Evolutionary conservation across 1,140 invertebrate genomes (phyloP), one percentile per base, ranked within the genome.

Genomic region (Drosophila bipectinata): DNA sequence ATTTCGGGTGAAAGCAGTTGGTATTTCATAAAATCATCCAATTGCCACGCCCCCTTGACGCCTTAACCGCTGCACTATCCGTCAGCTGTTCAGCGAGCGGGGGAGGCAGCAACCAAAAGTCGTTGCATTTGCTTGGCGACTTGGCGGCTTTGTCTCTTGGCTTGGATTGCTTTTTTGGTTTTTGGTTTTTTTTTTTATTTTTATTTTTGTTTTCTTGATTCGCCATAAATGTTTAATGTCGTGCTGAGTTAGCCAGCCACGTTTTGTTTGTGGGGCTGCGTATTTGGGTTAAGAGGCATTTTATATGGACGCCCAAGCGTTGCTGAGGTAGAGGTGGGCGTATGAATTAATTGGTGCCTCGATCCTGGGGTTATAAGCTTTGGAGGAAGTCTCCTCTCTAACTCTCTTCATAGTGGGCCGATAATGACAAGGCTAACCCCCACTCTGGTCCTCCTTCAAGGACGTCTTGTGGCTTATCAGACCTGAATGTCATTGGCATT

Each of bases 261-360:
- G 81, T 76, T 84, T 79, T 66, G 39, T 66, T 47, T 72, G 69
- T 69, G 21, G 21, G 53, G 61, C 72, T 81, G 63, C 68, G 83
- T 79, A 83, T 88, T 88, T 88, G 75, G 83, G 82, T 88, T 87
- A 87, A 87, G 83, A 72, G 75, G 24, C 79, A 62, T 75, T 80
- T 77, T 77, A 73, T 77, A 68, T 84, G 66, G 72, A 49, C 62
- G 64, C 74, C 56, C 71, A 72, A 54, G 59, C 49, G 18, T 1
- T 18, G 37, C 47, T 44, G 51, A 21, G 60, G 58, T 52, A 49
- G 67, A 3, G 59, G 72, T 73, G 18, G 71, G 67, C 64, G 67
- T 37, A 69, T 32, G 64, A 71, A 71, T 71, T 71, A 71, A 71
- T 71, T 71, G 21, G 3, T 1, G 67, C 53, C 32, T 12, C 0